Conservation (phyloP, 2,113 vertebrate genomes). For the Gasterosteus nipponicus region DNA sequence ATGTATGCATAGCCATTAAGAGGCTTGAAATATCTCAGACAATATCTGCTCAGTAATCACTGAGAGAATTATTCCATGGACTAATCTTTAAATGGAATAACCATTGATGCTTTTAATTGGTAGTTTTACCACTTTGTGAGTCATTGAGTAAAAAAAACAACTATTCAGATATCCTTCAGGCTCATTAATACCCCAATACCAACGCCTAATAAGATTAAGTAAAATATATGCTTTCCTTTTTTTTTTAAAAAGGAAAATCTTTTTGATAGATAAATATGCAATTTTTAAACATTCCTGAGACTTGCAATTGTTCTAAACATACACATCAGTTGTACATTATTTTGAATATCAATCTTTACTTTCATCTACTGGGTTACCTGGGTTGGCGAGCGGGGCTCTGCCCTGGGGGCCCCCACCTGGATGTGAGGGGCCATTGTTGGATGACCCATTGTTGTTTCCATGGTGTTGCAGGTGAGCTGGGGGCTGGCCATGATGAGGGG, state of each 20-base stretch:
- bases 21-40: neutral
- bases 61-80: conserved; percentile 1
- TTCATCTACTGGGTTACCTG: conserved; percentile 76
- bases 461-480: conserved; percentile 82
- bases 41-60: conserved; percentile 21
- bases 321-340: neutral
- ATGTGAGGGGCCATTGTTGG: conserved; percentile 85
- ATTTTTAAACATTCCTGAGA: neutral
- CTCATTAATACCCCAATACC: neutral
- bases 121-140: conserved; percentile 5
- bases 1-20: conserved; percentile 11
- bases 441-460: conserved; percentile 84
- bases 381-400: conserved; percentile 89
- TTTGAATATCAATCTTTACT: neutral
- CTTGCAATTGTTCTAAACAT: neutral
- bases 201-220: neutral
- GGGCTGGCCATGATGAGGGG: conserved; percentile 79
- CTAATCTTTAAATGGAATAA: conserved; percentile 10
- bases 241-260: neutral
- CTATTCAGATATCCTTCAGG: neutral
- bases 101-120: neutral
- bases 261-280: neutral
- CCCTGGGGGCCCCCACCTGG: conserved; percentile 86
- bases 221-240: neutral
- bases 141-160: neutral